phyloP scores from a whole-genome alignment of 2,797 vertebrate genomes.

The Muraenolepis orangiensis region DNA sequence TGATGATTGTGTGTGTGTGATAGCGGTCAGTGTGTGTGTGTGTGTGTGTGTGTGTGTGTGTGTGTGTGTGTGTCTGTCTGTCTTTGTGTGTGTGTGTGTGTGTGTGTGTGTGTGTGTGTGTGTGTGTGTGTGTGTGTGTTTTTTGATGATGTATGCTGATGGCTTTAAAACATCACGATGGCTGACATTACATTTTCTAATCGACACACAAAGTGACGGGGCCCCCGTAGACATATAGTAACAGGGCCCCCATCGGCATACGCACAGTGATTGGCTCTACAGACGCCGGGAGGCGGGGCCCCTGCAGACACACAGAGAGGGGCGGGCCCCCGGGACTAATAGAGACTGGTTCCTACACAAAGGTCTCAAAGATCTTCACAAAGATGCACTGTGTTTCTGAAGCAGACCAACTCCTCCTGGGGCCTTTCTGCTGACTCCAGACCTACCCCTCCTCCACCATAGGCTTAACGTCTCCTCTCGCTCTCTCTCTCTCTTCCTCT shows the following conservation, averaged over 20 bases:
- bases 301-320: no score
- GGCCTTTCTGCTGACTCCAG: slow-evolving; percentile 25
- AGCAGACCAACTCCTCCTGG: slow-evolving; percentile 21
- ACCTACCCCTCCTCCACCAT: slow-evolving; percentile 30
- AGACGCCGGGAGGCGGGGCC: no score
- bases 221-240: slow-evolving; percentile 10
- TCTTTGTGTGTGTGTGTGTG: slow-evolving; percentile 3
- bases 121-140: slow-evolving; percentile 20
- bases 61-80: neutral
- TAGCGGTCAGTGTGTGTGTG: slow-evolving; percentile 15
- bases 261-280: no score
- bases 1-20: neutral
- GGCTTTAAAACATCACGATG: slow-evolving; percentile 41
- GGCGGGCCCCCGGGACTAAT: no score
- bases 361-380: no score
- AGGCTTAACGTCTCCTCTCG: neutral
- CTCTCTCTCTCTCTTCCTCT: slow-evolving; percentile 26
- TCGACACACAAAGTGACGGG: no score
- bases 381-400: slow-evolving; percentile 37
- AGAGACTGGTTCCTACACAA: slow-evolving; percentile 36
- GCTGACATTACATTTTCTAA: no score
- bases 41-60: slow-evolving; percentile 24
- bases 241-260: no score
- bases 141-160: slow-evolving; percentile 58
- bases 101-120: slow-evolving; percentile 19